phyloP scores from a whole-genome alignment of 2,797 vertebrate genomes.

The Coreius guichenoti region DNA sequence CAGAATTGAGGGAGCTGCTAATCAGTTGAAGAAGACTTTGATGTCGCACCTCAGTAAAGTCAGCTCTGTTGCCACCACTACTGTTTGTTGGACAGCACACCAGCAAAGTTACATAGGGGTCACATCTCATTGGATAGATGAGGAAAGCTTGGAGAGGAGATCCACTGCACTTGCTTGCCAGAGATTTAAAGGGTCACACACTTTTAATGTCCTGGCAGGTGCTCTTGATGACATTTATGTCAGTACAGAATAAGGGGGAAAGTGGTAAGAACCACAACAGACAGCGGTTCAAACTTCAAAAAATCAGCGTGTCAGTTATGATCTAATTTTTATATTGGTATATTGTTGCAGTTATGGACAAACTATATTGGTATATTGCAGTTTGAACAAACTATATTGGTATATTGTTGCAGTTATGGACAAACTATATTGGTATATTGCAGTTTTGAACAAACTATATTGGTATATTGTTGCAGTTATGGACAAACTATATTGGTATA shows the following conservation, averaged over 20 bases:
- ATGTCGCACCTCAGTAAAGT: not conserved
- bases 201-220: slow-evolving; percentile 52
- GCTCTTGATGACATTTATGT: slow-evolving; percentile 51
- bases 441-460: too few species aligned
- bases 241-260: slow-evolving; percentile 47
- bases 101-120: slow-evolving; percentile 15
- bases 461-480: too few species aligned
- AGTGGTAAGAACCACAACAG: slow-evolving; percentile 54
- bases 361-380: too few species aligned
- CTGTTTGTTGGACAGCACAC: not conserved
- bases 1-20: not conserved
- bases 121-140: slow-evolving; percentile 10
- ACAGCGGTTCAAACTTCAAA: slow-evolving; percentile 55
- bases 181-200: slow-evolving; percentile 47
- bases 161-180: slow-evolving; percentile 44
- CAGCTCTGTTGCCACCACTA: slow-evolving; percentile 7
- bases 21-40: slow-evolving; percentile 7
- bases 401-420: too few species aligned
- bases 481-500: too few species aligned
- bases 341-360: too few species aligned
- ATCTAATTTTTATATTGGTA: too few species aligned
- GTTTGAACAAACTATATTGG: too few species aligned
- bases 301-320: too few species aligned
- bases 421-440: too few species aligned
- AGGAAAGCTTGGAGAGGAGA: slow-evolving; percentile 32